Percentiles rank a stretch among this genome's conserved stretches.
phyloP scores from a whole-genome alignment of 2,113 vertebrate genomes.

The Callithrix jacchus region DNA sequence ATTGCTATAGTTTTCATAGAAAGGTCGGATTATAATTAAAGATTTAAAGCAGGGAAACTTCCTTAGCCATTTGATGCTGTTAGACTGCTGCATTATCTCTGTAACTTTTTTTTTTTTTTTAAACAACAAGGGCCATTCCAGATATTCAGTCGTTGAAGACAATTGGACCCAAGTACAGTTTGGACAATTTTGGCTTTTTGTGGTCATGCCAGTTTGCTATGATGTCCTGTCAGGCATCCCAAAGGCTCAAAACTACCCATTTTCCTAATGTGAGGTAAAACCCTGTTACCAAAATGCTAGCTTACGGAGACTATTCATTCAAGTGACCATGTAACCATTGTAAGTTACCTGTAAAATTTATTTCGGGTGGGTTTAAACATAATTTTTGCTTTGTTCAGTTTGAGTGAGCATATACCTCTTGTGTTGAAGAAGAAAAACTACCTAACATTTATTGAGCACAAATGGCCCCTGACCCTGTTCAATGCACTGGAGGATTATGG shows the following conservation, averaged over 20 bases:
- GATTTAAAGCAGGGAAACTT: conserved; percentile 22
- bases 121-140: background rate
- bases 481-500: background rate
- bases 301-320: background rate
- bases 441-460: background rate
- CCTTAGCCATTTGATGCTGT: background rate
- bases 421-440: background rate
- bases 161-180: conserved; percentile 18
- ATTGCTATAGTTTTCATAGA: conserved; percentile 32
- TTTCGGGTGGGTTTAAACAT: conserved; percentile 33
- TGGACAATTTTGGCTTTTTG: conserved; percentile 54
- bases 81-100: background rate
- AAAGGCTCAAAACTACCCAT: conserved; percentile 33
- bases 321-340: background rate
- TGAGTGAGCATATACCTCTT: background rate
- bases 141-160: conserved; percentile 39
- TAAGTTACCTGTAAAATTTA: conserved; percentile 40
- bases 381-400: conserved; percentile 30
- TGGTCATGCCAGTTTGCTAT: conserved; percentile 21
- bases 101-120: background rate
- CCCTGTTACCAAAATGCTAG: conserved; percentile 44
- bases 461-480: background rate
- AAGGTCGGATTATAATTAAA: background rate
- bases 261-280: conserved; percentile 38
- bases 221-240: conserved; percentile 26